Base-by-base conservation (phyloP, 2,797 vertebrate genomes). In the Chanos chanos region DNA sequence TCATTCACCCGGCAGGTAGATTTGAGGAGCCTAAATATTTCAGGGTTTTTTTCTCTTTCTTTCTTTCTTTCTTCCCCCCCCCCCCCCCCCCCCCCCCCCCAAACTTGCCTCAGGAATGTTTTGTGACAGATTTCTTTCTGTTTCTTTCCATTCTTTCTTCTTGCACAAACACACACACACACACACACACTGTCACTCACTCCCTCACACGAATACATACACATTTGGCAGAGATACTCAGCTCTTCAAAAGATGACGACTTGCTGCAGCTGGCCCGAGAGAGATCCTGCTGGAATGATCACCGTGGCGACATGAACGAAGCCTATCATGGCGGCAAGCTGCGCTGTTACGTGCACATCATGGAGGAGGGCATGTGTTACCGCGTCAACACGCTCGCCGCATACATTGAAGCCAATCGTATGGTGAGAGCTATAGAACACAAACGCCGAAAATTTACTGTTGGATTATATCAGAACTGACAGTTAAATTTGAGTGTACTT, bases 321-420 rank as follows among this genome's bases (percentile, higher is more conserved):
- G 91, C 92, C 13, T 93, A 94, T 69, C 90, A 96, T 0, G 91
- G 91, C 9, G 88, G 92, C 34, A 90, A 86, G 70, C 85, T 99
- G 31, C 93, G 94, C 72, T 99, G 96, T 78, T 99, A 97, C 1
- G 93, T 97, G 61, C 95, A 99, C 72, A 89, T 98, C 59, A 93
- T 96, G 90, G 92, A 92, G 59, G 89, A 93, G 50, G 93, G 94
- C n/a, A 80, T 94, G 47, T 99, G 97, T 80, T 97, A 80, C 82
- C 91, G 96, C 7, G 93, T 96, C 67, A 99, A 93, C 78, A 97
- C 94, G 1, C 86, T 99, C 3, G 93, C 92, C 3, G 88, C 93
- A 31, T 99, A 96, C 74, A 93, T 98, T 44, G 97, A 99, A 71
- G 96, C 95, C 34, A 99, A 99, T 80, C 85, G 92, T 59, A 89